phyloP scores from a whole-genome alignment of 2,888 invertebrate genomes.

The Hyposoter didymator region DNA sequence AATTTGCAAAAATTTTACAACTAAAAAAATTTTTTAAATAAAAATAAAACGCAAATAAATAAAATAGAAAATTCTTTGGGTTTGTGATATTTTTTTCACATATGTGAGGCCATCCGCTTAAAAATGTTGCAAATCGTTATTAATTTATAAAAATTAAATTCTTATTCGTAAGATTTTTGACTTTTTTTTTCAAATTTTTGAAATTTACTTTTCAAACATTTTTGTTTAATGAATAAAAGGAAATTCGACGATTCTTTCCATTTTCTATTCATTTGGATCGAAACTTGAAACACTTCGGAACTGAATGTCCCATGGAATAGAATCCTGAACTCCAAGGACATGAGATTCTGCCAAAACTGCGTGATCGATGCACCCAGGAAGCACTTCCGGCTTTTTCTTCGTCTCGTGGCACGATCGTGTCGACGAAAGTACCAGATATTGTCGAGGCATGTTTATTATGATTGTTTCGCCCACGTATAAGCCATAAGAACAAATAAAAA shows the following conservation, averaged over 20 bases:
- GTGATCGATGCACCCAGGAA: conserved; percentile 61
- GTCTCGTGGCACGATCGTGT: conserved; percentile 23
- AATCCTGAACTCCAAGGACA: conserved; percentile 20
- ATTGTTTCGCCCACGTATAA: background rate
- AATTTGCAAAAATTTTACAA: too few relatives aligned
- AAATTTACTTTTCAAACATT: background rate
- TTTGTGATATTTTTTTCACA: too few relatives aligned
- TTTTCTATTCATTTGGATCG: background rate
- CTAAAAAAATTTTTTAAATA: too few relatives aligned
- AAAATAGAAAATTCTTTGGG: too few relatives aligned
- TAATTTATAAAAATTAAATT: too few relatives aligned
- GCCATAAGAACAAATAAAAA: background rate
- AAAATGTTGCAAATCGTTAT: too few relatives aligned
- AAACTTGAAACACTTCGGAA: background rate
- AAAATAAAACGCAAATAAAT: too few relatives aligned
- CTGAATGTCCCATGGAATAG: conserved; percentile 1
- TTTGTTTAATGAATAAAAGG: background rate
- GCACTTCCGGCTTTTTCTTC: conserved; percentile 42
- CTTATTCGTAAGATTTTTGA: too few relatives aligned
- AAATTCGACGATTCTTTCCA: background rate
- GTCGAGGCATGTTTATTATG: conserved; percentile 46
- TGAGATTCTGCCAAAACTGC: conserved; percentile 53
- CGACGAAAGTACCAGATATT: conserved; percentile 46
- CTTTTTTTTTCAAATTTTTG: too few relatives aligned
- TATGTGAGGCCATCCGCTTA: too few relatives aligned